A percentile compares a stretch with the other conserved stretches of the same genome.
phyloP scores from a whole-genome alignment of 2,888 invertebrate species.

The Dyspetes luteomarginatus region DNA sequence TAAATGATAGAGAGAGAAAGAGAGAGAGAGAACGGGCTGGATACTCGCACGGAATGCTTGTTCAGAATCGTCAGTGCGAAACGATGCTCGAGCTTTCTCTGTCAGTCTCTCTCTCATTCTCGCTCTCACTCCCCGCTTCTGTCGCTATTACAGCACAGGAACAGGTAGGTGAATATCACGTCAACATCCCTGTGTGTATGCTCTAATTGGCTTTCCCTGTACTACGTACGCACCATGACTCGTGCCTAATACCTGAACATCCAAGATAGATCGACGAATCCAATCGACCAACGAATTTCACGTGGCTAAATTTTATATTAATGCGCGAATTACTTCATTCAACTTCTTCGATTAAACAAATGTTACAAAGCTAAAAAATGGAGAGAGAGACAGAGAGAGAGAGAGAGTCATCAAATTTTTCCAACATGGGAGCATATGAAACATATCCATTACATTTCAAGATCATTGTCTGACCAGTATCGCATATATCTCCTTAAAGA shows the following conservation, averaged over 20 bases:
- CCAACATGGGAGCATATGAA: no score
- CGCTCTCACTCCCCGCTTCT: constrained; percentile 5
- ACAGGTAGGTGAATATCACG: not conserved
- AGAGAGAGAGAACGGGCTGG: no score
- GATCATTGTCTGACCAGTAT: no score
- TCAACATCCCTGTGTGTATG: constrained; percentile 30
- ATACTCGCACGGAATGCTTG: no score
- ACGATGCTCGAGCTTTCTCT: not conserved
- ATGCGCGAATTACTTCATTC: no score
- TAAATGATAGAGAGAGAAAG: no score
- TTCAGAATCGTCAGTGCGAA: not conserved
- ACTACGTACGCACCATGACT: constrained; percentile 15
- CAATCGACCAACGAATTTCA: constrained; percentile 14
- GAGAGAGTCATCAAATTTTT: no score
- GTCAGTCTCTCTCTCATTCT: not conserved
- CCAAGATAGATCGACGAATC: constrained; percentile 7
- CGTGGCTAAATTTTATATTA: no score
- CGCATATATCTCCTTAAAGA: no score
- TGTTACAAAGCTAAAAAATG: no score
- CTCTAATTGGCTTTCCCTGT: constrained; percentile 58
- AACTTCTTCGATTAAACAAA: not conserved
- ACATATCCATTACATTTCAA: no score
- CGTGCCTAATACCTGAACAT: constrained; percentile 3
- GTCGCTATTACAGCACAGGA: constrained; percentile 5
- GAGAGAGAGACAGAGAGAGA: no score